Evolutionary conservation across 2,797 vertebrate genomes (phyloP).

Genomic region (Sarcoramphus papa): DNA sequence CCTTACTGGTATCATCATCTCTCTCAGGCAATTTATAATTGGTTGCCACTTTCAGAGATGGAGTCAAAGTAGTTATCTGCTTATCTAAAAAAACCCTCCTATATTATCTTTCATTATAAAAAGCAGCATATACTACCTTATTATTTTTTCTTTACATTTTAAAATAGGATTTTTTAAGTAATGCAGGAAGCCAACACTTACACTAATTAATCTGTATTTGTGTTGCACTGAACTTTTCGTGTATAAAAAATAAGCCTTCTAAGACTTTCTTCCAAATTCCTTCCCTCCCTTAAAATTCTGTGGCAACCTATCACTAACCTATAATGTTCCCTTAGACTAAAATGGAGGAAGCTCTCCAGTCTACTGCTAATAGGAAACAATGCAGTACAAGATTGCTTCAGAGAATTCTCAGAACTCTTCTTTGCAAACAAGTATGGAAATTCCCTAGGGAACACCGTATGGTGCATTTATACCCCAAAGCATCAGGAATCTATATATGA

Average conservation of each 20-base stretch:
- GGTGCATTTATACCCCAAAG: neutral
- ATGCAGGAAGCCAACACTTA: neutral
- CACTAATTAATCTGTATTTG: neutral
- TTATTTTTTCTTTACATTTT: neutral
- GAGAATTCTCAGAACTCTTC: neutral
- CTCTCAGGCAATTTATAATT: neutral
- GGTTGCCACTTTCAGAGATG: neutral
- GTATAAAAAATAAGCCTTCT: neutral
- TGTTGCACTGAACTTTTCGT: rapidly evolving
- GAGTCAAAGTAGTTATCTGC: neutral
- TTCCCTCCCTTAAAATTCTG: neutral
- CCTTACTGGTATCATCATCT: neutral
- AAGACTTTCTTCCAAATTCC: neutral
- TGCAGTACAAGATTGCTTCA: neutral
- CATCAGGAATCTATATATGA: neutral
- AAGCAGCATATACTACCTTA: neutral
- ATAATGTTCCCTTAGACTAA: neutral
- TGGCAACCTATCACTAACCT: neutral
- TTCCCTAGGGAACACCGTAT: neutral
- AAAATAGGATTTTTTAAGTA: neutral
- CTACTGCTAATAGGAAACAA: neutral
- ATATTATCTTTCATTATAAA: neutral
- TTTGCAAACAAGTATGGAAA: neutral
- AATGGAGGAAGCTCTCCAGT: neutral
- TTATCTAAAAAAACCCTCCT: neutral